Evolutionary conservation across 2,888 invertebrate species (phyloP), one percentile per base, ranked within the genome.

Genomic region (Panopea generosa): DNA sequence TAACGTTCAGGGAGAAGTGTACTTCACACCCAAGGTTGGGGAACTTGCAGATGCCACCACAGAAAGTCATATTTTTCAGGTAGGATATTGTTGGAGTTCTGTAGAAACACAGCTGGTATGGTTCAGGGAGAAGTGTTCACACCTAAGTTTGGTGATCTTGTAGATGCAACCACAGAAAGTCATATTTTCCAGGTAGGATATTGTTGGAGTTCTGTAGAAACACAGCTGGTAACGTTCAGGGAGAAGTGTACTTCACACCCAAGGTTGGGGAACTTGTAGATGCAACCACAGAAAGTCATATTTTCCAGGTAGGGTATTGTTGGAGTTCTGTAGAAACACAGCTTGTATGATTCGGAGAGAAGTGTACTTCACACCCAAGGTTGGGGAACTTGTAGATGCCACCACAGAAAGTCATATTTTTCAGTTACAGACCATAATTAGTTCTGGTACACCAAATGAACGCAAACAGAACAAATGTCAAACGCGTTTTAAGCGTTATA

Each of bases 391-490:
- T 0, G 95, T 99, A 2, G 99, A 99, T 92, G 99, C 97, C 0
- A 99, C 99, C 0, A 98, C 98, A 0, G 99, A 99, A 93, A 97
- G 98, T 0, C 97, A 99, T 89, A 99, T 99, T 86, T 99, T 98
- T 92, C 99, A 99, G 94, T 22, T 16, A n/a, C n/a, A 97, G 71
- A n/a, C n/a, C n/a, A n/a, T n/a, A n/a, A 71, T 22, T 16, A 16
- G n/a, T n/a, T n/a, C n/a, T n/a, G n/a, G n/a, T n/a, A n/a, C n/a
- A n/a, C n/a, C n/a, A n/a, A n/a, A n/a, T n/a, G n/a, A n/a, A n/a
- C n/a, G n/a, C n/a, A n/a, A n/a, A n/a, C n/a, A n/a, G n/a, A n/a
- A n/a, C n/a, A n/a, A n/a, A n/a, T n/a, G n/a, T n/a, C n/a, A n/a
- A n/a, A n/a, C n/a, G n/a, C n/a, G n/a, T n/a, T n/a, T n/a, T n/a